phyloP scores from a whole-genome alignment of 2,113 vertebrate species.

The Thalassoma bifasciatum region DNA sequence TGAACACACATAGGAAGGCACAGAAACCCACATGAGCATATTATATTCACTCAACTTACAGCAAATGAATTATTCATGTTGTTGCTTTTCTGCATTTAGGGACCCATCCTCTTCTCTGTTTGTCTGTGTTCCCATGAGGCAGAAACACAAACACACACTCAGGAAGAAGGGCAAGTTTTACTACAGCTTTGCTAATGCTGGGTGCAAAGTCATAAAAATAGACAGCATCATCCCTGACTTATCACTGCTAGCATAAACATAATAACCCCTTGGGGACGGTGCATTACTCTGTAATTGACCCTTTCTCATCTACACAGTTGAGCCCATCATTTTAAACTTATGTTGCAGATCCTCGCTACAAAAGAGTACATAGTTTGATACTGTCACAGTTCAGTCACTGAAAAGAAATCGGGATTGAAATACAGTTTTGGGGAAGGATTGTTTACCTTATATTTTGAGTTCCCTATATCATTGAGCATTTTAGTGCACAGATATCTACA shows the following conservation, averaged over 20 bases:
- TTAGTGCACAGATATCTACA: too few species aligned
- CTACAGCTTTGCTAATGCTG: slow-evolving; percentile 39
- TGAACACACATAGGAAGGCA: slow-evolving; percentile 2
- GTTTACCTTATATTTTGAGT: too few species aligned
- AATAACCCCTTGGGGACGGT: slow-evolving; percentile 67
- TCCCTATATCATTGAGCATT: too few species aligned
- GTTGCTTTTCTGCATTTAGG: slow-evolving; percentile 40
- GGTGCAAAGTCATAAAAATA: slow-evolving; percentile 64
- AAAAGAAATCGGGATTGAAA: background rate
- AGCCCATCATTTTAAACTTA: slow-evolving; percentile 62
- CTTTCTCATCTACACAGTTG: slow-evolving; percentile 70
- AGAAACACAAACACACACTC: slow-evolving; percentile 8
- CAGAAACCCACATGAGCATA: background rate
- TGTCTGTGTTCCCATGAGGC: slow-evolving; percentile 1
- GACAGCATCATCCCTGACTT: slow-evolving; percentile 64
- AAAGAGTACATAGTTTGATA: slow-evolving; percentile 40
- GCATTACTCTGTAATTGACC: slow-evolving; percentile 74
- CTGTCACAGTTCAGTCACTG: slow-evolving; percentile 8
- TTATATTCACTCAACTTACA: slow-evolving; percentile 43
- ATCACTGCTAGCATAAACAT: slow-evolving; percentile 73
- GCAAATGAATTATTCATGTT: slow-evolving; percentile 43
- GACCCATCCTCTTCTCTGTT: slow-evolving; percentile 31
- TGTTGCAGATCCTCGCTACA: slow-evolving; percentile 44
- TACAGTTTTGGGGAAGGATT: too few species aligned
- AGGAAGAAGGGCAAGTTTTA: slow-evolving; percentile 49